Evolutionary conservation across 2,797 vertebrate species (phyloP).

Genomic region (Sternarchorhynchus goeldii): DNA sequence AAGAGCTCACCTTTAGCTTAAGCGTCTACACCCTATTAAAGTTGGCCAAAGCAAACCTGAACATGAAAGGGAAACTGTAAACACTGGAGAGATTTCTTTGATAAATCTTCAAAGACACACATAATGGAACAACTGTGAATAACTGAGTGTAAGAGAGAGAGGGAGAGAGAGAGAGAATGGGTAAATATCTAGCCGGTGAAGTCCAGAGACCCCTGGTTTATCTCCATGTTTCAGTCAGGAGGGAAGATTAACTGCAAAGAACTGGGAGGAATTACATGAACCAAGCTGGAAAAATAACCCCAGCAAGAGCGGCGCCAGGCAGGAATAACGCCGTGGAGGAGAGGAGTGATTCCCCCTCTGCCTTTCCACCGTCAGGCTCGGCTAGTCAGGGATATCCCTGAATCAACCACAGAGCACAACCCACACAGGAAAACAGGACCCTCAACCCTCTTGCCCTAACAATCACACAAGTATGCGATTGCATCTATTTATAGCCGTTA

Average conservation of each 20-base stretch:
- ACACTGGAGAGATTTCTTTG: not conserved
- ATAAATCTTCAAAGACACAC: slow-evolving; percentile 17
- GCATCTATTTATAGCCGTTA: slow-evolving; percentile 71
- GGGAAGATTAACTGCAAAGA: slow-evolving; percentile 42
- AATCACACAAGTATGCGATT: slow-evolving; percentile 75
- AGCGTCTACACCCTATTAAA: not conserved
- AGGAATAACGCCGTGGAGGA: slow-evolving; percentile 41
- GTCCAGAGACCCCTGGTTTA: slow-evolving; percentile 16
- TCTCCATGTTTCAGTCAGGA: slow-evolving; percentile 24
- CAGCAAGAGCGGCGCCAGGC: slow-evolving; percentile 27
- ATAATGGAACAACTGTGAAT: not conserved
- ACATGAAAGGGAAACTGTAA: slow-evolving; percentile 23
- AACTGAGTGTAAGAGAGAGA: not conserved
- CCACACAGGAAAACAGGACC: slow-evolving; percentile 62
- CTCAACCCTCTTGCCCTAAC: slow-evolving; percentile 67
- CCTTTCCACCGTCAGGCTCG: slow-evolving; percentile 28
- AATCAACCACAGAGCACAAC: slow-evolving; percentile 45
- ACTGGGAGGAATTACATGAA: slow-evolving; percentile 31
- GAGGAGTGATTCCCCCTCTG: slow-evolving; percentile 15
- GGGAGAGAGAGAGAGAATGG: not conserved
- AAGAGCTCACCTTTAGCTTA: not conserved
- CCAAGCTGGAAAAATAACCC: slow-evolving; percentile 42
- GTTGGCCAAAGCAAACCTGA: not conserved
- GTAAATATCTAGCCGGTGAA: not conserved
- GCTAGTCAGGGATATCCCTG: slow-evolving; percentile 20